Evolutionary conservation across 1,140 invertebrate species (phyloP).

Genomic region (Callitettix versicolor): DNA sequence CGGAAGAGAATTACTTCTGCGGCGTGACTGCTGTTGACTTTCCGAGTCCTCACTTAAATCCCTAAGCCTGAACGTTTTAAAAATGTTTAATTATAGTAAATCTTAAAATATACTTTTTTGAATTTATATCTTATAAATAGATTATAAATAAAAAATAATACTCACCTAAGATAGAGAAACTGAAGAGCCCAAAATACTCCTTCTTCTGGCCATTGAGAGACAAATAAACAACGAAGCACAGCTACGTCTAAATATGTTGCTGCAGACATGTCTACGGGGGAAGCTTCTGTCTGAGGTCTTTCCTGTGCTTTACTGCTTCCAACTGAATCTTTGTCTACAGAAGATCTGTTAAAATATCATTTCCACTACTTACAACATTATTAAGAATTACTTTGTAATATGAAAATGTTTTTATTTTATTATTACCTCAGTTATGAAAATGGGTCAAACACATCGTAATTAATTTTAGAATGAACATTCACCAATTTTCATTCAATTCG

Average conservation of each 20-base stretch:
- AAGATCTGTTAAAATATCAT: conserved; percentile 18
- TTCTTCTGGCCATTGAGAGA: conserved; percentile 94
- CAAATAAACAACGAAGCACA: conserved; percentile 90
- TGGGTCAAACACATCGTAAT: no score
- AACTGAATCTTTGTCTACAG: conserved; percentile 40
- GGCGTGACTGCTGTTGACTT: conserved; percentile 59
- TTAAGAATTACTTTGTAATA: no score
- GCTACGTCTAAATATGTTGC: conserved; percentile 94
- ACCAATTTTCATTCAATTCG: no score
- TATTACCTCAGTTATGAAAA: no score
- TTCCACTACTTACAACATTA: no score
- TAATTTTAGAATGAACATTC: no score
- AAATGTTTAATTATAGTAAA: no score
- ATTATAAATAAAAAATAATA: no score
- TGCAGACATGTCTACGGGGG: conserved; percentile 53
- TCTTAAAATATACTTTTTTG: no score
- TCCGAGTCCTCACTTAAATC: conserved; percentile 69
- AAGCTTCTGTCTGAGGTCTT: conserved; percentile 13
- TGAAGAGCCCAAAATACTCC: conserved; percentile 96
- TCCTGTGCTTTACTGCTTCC: conserved; percentile 28
- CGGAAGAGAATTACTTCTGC: conserved; percentile 82
- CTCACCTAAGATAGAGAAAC: conserved; percentile 77
- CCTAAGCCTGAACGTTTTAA: conserved; percentile 44
- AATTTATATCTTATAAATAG: no score
- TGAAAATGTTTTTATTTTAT: no score